Base-by-base conservation (phyloP, 2,888 invertebrate genomes). In the Rosalia funebris region DNA sequence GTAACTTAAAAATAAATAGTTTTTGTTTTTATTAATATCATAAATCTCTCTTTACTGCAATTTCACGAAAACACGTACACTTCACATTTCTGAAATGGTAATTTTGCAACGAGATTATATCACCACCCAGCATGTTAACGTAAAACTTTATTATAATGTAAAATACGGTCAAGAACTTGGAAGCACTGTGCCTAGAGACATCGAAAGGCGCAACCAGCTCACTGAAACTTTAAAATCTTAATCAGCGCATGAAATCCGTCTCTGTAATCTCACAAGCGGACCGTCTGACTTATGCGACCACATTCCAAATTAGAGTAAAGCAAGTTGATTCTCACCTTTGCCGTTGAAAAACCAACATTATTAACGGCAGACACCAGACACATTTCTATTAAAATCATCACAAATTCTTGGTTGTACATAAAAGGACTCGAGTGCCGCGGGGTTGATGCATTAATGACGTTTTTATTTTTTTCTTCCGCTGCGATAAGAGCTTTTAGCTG, bases 271-370 rank as follows among this genome's bases (percentile, higher is more conserved):
- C 34, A 60, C 32, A 45, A 55, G 37, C 37, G 46, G 31, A 44
- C 15, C 55, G 61, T 47, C 59, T 65, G 55, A 62, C 58, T 63
- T 68, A 70, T 67, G 57, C 58, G 65, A 68, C 69, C 66, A 61
- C 69, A 70, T 71, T 71, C 71, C 68, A 54, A 68, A 68, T 69
- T 69, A 66, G 57, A 71, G 65, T 66, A 62, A 64, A 65, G 63
- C 68, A 62, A 66, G 68, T 67, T 47, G 63, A 68, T 70, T 66
- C 61, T 54, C 68, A 66, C 69, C 63, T 69, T 58, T 55, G 48
- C 50, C 48, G 60, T 53, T 62, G 66, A 71, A 68, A 71, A 69
- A 63, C 60, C 62, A 54, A 63, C 63, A 59, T 69, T 67, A 70
- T 70, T 69, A 69, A 69, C 62, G 62, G 44, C 62, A 61, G 66